Percentiles rank a stretch among this genome's conserved stretches.
Conservation (phyloP, 2,113 vertebrate genomes). For the Seriola quinqueradiata region DNA sequence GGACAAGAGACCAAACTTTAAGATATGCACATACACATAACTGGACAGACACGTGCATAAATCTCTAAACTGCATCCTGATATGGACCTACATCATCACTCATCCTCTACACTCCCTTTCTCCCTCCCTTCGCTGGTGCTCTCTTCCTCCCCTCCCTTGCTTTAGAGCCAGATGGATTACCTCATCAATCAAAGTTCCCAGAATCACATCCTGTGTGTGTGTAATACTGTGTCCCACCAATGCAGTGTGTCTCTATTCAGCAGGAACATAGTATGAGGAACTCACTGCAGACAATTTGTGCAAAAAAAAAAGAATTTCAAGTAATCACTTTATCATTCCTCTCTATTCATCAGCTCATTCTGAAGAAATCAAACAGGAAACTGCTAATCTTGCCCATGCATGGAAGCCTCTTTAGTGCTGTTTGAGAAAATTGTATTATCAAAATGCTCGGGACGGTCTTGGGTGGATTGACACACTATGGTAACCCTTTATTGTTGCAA, state of each 20-base stretch:
- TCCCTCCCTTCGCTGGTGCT: constrained; percentile 23
- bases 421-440: constrained; percentile 36
- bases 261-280: constrained; percentile 22
- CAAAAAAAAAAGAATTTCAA: constrained; percentile 5
- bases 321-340: constrained; percentile 42
- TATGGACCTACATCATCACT: constrained; percentile 57
- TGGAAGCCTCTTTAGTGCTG: constrained; percentile 26
- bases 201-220: constrained; percentile 60
- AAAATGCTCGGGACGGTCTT: constrained; percentile 7
- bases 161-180: constrained; percentile 76
- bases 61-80: constrained; percentile 49
- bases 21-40: constrained; percentile 1
- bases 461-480: not conserved
- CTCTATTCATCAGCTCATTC: constrained; percentile 26
- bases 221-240: constrained; percentile 35
- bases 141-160: constrained; percentile 56
- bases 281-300: constrained; percentile 50
- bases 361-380: constrained; percentile 41
- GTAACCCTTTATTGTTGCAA: not conserved
- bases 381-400: constrained; percentile 39
- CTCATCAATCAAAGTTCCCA: constrained; percentile 80
- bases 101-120: constrained; percentile 44
- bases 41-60: constrained; percentile 28
- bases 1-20: constrained; percentile 6
- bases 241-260: constrained; percentile 43